These are phyloP conservation scores for Stenodera caucasica DNA, from an alignment of 2,888 invertebrate genomes.

Conservation along the genomic window DNA sequence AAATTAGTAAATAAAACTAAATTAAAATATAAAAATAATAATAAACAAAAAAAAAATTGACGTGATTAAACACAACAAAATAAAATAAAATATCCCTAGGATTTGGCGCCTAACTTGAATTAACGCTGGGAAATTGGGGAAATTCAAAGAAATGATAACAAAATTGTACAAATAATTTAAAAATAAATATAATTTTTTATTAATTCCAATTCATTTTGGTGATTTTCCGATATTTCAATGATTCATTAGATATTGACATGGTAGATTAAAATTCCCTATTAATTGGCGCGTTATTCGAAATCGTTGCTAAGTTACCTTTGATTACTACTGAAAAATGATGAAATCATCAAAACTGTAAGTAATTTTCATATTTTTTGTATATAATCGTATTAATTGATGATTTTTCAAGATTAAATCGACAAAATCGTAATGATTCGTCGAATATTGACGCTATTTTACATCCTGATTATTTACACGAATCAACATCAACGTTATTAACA, in stretches of 20 bases:
- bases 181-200: no score
- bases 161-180: no score
- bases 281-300: not conserved
- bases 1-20: not conserved
- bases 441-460: constrained; percentile 20
- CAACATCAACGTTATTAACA: not conserved
- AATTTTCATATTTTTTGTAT: not conserved
- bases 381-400: not conserved
- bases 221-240: no score
- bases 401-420: constrained; percentile 13
- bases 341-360: constrained; percentile 1
- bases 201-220: no score
- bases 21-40: not conserved
- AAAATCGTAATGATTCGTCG: constrained; percentile 15
- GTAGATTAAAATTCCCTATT: not conserved
- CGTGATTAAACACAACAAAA: not conserved
- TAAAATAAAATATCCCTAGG: constrained; percentile 6
- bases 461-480: not conserved
- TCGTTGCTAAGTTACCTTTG: not conserved
- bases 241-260: not conserved
- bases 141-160: no score
- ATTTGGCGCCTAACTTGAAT: not conserved
- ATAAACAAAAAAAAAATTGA: constrained; percentile 5
- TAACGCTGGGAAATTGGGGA: no score
- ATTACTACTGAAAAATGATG: not conserved